These are phyloP conservation scores for Cristatella mucedo DNA, from an alignment of 2,888 invertebrate species.

Conservation along the genomic window DNA sequence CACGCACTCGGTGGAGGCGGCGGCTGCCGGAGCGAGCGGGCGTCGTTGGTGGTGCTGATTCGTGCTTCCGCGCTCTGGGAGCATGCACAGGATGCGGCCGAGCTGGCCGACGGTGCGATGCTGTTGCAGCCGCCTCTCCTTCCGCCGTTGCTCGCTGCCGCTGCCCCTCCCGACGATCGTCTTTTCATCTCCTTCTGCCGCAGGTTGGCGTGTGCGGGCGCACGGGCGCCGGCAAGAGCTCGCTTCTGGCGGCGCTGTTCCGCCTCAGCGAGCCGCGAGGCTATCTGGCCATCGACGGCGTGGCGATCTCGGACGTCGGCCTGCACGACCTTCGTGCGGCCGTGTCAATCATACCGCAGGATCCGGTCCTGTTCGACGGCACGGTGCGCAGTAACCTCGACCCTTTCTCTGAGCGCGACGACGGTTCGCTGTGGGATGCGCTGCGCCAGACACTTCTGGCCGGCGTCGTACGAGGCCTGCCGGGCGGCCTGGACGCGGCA, in stretches of 20 bases:
- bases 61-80: no score
- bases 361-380: slow-evolving; percentile 72
- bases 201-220: slow-evolving; percentile 52
- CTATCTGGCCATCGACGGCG: slow-evolving; percentile 60
- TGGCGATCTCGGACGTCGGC: slow-evolving; percentile 46
- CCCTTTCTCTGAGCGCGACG: slow-evolving; percentile 65
- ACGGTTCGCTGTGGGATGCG: slow-evolving; percentile 63
- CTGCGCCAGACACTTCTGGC: no score
- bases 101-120: no score
- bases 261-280: slow-evolving; percentile 66
- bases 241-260: slow-evolving; percentile 55
- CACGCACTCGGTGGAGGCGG: no score
- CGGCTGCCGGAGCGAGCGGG: no score
- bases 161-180: no score
- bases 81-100: no score
- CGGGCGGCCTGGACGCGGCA: slow-evolving; percentile 22
- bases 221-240: no score
- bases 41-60: no score
- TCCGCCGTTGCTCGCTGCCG: no score
- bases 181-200: no score
- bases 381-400: slow-evolving; percentile 73
- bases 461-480: slow-evolving; percentile 51
- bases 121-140: no score
- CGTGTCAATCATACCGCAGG: slow-evolving; percentile 82
- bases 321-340: slow-evolving; percentile 59